phyloP scores from a whole-genome alignment of 2,113 vertebrate species.

The Meleagris gallopavo region DNA sequence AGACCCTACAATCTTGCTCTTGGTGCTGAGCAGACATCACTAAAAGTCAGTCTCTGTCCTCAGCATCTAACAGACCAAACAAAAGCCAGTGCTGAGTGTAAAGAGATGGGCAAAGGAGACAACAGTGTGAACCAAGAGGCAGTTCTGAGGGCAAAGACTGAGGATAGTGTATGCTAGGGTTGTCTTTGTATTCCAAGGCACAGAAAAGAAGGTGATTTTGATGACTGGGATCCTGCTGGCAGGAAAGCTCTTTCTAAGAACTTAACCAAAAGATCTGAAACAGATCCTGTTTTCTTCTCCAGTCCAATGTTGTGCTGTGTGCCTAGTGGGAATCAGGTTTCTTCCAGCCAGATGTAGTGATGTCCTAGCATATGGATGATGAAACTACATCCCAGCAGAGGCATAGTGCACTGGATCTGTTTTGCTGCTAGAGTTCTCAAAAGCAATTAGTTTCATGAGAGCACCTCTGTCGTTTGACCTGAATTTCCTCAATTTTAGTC shows the following conservation, averaged over 20 bases:
- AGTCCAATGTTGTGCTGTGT: neutral
- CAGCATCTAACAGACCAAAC: neutral
- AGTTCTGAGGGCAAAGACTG: neutral
- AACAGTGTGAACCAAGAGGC: neutral
- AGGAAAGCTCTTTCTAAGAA: neutral
- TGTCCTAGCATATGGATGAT: neutral
- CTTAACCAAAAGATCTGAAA: neutral
- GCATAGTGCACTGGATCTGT: neutral
- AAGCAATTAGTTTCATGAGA: slow-evolving; percentile 12
- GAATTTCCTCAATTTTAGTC: neutral
- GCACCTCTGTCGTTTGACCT: neutral
- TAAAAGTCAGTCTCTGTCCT: neutral
- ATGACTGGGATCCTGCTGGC: neutral
- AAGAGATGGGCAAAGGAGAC: neutral
- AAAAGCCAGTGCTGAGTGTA: neutral
- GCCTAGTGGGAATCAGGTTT: neutral
- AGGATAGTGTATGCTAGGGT: neutral
- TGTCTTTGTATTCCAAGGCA: neutral
- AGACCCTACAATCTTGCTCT: neutral
- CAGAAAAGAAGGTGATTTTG: neutral
- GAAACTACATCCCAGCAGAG: neutral
- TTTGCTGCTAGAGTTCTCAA: slow-evolving; percentile 1
- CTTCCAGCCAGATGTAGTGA: neutral
- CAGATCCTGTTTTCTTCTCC: neutral
- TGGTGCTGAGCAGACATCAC: neutral